These are phyloP conservation scores for Cryptoprocta ferox DNA, from an alignment of 2,797 vertebrate genomes.

Conservation along the genomic window DNA sequence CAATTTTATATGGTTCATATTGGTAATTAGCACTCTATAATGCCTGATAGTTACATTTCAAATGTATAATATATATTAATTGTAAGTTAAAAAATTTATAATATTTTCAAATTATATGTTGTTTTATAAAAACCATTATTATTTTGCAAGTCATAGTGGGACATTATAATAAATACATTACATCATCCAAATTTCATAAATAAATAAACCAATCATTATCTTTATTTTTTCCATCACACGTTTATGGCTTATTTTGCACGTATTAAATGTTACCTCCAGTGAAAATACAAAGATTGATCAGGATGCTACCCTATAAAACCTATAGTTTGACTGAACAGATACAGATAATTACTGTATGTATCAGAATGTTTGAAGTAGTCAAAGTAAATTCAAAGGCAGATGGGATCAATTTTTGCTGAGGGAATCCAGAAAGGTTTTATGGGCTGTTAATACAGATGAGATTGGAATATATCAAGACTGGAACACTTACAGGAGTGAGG, in stretches of 20 bases:
- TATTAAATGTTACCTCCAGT: not conserved
- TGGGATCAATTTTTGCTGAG: not conserved
- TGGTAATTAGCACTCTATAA: not conserved
- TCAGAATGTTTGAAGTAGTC: not conserved
- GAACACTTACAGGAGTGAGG: not conserved
- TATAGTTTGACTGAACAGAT: not conserved
- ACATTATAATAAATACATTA: not conserved
- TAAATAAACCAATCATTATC: not conserved
- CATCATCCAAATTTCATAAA: slow-evolving; percentile 10
- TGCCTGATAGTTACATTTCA: not conserved
- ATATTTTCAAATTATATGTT: slow-evolving; percentile 9
- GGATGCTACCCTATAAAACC: not conserved
- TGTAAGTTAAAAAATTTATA: not conserved
- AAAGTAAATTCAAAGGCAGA: slow-evolving; percentile 29
- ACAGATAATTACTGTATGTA: not conserved
- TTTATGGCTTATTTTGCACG: not conserved
- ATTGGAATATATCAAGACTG: not conserved
- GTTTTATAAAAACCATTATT: not conserved
- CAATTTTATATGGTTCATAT: slow-evolving; percentile 18
- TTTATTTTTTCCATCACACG: slow-evolving; percentile 14
- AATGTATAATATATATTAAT: slow-evolving; percentile 13
- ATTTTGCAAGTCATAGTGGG: not conserved
- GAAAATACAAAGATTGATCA: slow-evolving; percentile 29
- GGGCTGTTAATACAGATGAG: not conserved
- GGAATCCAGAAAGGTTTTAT: slow-evolving; percentile 4